These are phyloP conservation scores for Coregonus suidteri DNA, from an alignment of 2,797 vertebrate species.

Conservation along the genomic window DNA sequence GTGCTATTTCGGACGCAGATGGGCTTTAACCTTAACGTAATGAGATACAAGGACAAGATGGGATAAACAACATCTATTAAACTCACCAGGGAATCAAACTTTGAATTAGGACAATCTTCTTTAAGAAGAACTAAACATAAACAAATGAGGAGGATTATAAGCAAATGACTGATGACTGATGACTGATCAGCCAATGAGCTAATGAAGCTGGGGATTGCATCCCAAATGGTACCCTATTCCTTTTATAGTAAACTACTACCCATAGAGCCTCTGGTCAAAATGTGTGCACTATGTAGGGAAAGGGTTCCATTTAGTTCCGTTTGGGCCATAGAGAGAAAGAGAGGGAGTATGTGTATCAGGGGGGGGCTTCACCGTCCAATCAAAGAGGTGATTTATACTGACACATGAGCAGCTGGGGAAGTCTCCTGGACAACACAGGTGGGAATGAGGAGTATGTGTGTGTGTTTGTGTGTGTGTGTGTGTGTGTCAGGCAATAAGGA, in stretches of 20 bases:
- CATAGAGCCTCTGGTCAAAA: background rate
- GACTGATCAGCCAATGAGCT: conserved; percentile 55
- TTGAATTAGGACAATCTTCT: conserved; percentile 63
- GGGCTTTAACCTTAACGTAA: conserved; percentile 32
- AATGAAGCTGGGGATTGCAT: conserved; percentile 53
- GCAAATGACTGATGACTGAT: conserved; percentile 45
- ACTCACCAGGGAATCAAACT: conserved; percentile 27
- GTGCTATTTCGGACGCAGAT: background rate
- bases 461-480: conserved; percentile 12
- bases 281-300: conserved; percentile 13
- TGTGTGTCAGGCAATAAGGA: background rate
- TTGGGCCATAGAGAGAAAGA: conserved; percentile 1
- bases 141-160: conserved; percentile 61
- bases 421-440: conserved; percentile 20
- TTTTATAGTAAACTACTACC: background rate
- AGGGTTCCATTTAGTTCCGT: background rate
- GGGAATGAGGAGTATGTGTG: background rate
- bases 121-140: conserved; percentile 50
- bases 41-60: conserved; percentile 46
- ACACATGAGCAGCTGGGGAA: conserved; percentile 5
- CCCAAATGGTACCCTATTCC: conserved; percentile 39
- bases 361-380: conserved; percentile 39
- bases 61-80: conserved; percentile 32
- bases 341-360: background rate
- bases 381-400: conserved; percentile 27